Percentiles rank a stretch among this genome's conserved stretches.
Evolutionary conservation across 2,888 invertebrate genomes (phyloP).

Genomic region (Aquatica leii): DNA sequence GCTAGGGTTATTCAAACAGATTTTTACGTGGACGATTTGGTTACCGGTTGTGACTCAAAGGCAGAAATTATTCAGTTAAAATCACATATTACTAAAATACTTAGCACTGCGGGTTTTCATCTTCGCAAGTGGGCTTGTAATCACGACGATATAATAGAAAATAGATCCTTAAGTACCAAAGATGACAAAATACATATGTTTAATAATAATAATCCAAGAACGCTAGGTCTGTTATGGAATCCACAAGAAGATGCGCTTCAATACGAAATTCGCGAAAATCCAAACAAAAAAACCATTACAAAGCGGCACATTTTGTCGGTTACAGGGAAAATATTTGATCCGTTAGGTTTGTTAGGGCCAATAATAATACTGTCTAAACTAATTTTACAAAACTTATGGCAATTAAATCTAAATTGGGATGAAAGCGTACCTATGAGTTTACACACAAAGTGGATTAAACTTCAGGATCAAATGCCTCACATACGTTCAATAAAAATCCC

Average conservation of each 20-base stretch:
- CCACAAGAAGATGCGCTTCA: conserved; percentile 8
- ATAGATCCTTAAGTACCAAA: background rate
- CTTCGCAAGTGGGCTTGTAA: conserved; percentile 23
- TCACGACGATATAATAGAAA: background rate
- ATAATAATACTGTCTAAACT: conserved; percentile 20
- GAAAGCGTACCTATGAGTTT: conserved; percentile 19
- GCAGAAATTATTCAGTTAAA: background rate
- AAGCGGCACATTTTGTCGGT: conserved; percentile 27
- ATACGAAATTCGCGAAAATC: background rate
- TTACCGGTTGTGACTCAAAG: conserved; percentile 2
- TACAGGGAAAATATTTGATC: conserved; percentile 25
- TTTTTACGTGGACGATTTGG: conserved; percentile 9
- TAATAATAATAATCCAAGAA: background rate
- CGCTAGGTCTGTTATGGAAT: conserved; percentile 26
- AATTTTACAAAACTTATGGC: conserved; percentile 26
- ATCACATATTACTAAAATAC: background rate
- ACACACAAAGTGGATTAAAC: conserved; percentile 19
- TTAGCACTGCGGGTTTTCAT: conserved; percentile 17
- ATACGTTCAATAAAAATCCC: conserved; percentile 19
- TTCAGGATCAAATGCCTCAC: background rate
- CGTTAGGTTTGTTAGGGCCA: conserved; percentile 23
- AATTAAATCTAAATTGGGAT: conserved; percentile 26
- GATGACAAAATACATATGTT: background rate
- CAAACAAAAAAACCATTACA: background rate
- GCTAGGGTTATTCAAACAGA: background rate